phyloP scores from a whole-genome alignment of 1,140 invertebrate species.

The Monomorium pharaonis region DNA sequence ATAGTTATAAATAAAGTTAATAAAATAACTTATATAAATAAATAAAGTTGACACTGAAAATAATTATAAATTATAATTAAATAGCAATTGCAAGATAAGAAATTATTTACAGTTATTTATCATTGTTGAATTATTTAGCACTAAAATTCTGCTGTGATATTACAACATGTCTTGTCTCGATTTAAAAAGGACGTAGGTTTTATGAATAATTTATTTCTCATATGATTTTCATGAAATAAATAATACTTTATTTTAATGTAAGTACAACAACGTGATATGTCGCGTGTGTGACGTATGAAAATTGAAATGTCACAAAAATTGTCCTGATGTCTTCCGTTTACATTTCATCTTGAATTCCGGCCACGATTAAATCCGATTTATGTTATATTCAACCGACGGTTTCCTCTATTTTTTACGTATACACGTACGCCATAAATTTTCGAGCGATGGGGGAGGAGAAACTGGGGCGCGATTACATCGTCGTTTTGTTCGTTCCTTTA shows the following conservation, averaged over 20 bases:
- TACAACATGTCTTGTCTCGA: too few relatives aligned
- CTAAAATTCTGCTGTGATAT: too few relatives aligned
- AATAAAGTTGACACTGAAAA: too few relatives aligned
- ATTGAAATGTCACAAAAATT: not conserved
- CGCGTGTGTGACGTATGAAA: not conserved
- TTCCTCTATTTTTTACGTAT: not conserved
- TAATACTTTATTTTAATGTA: not conserved
- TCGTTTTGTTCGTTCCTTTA: constrained; percentile 6
- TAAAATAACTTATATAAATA: too few relatives aligned
- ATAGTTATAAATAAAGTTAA: too few relatives aligned
- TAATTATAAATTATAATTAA: too few relatives aligned
- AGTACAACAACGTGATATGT: not conserved
- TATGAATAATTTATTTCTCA: constrained; percentile 6
- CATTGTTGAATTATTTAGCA: too few relatives aligned
- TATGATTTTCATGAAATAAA: not conserved
- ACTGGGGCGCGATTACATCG: not conserved
- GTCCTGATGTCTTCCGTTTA: not conserved
- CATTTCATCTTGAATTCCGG: not conserved
- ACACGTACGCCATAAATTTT: constrained; percentile 1
- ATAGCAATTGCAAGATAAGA: too few relatives aligned
- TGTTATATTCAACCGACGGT: not conserved
- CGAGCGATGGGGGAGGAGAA: too few relatives aligned
- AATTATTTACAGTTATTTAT: too few relatives aligned
- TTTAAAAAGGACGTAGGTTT: not conserved
- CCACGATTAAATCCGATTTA: not conserved